Evolutionary conservation across 2,797 vertebrate genomes (phyloP), one percentile per base, ranked within the genome.

Genomic region (Pangasius sanitwongsei): DNA sequence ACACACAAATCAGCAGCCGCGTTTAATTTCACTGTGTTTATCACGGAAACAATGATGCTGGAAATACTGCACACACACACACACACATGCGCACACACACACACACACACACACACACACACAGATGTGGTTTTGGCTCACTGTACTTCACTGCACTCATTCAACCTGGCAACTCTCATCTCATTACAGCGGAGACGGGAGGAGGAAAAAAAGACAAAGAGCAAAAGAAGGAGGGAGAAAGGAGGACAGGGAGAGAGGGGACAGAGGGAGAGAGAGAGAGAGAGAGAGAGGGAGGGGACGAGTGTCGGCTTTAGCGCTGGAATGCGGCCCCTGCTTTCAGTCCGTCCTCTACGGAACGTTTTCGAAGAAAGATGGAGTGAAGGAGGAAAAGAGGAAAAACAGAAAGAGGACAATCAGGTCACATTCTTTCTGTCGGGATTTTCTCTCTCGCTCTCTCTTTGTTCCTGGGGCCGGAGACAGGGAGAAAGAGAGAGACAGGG

Each of bases 381-480:
- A 82, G 41, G 92, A 93, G 94, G 93, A 92, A 92, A 93, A 91
- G 93, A 93, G 91, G 91, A 92, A 91, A 92, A 92, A 91, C 87
- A 18, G 91, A 90, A 57, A 65, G 88, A 92, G 91, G 83, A 87
- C 16, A 57, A 80, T 12, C 25, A 57, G 53, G 16, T 0, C n/a
- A 34, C 50, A 31, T 34, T 80, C 50, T 80, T 48, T 80, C 77
- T 55, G n/a, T 80, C 77, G 13, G 74, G 74, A 28, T 75, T 50
- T 34, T 80, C 50, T 28, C 6, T 80, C 50, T 80, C 50, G 16
- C 15, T 55, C 2, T 78, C 6, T 80, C 6, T 18, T 55, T 34
- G 2, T 18, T 34, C 8, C 50, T 20, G 16, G n/a, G 8, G 16
- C 7, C 0, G 3, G 93, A 90, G 93, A 93, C 89, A 91, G 90